Conservation (phyloP, 2,113 vertebrate species). For the Acrocephalus kingi region DNA sequence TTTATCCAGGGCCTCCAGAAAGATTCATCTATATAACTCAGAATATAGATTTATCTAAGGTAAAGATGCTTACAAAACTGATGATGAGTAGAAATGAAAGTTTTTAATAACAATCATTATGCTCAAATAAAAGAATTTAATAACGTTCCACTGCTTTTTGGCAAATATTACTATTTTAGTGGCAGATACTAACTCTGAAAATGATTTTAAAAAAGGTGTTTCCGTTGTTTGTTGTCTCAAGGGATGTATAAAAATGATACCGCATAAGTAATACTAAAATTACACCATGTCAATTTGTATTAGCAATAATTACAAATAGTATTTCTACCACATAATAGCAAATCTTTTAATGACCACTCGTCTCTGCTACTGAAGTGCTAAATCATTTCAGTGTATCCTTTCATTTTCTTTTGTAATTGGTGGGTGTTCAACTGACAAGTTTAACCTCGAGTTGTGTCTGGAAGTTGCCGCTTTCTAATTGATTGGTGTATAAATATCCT, state of each 20-base stretch:
- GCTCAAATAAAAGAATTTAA: not conserved
- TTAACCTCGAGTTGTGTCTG: not conserved
- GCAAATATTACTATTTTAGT: not conserved
- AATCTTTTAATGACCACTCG: not conserved
- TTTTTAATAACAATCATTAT: not conserved
- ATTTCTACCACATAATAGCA: not conserved
- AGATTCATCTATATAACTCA: not conserved
- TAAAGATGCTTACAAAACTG: not conserved
- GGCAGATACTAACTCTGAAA: not conserved
- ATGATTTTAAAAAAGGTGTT: not conserved
- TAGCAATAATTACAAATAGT: not conserved
- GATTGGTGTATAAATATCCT: not conserved
- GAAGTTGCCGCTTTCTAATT: slow-evolving; percentile 20
- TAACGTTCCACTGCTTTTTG: not conserved
- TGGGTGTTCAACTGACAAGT: not conserved
- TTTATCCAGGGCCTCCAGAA: not conserved
- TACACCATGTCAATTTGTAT: not conserved
- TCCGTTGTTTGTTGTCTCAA: not conserved
- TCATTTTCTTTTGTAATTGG: not conserved
- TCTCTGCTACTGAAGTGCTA: not conserved
- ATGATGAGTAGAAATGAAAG: not conserved
- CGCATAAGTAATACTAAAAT: not conserved
- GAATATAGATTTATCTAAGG: not conserved
- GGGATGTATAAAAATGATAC: not conserved
- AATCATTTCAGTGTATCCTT: not conserved